A percentile compares a stretch with the other conserved stretches of the same genome.
Conservation (phyloP, 2,113 vertebrate genomes). For the Pholis gunnellus region DNA sequence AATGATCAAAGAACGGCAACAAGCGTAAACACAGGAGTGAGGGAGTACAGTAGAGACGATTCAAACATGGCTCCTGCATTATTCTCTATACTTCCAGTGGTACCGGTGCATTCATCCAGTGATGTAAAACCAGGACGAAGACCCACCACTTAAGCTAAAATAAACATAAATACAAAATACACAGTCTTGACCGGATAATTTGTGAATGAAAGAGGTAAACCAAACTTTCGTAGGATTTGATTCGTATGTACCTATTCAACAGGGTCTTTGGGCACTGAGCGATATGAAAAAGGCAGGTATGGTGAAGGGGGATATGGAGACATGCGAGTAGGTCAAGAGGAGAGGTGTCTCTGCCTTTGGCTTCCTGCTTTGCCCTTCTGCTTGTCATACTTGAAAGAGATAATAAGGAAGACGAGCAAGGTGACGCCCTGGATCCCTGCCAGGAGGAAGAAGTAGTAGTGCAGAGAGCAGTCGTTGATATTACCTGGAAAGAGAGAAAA, state of each 20-base stretch:
- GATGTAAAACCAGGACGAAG: slow-evolving; percentile 32
- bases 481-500: slow-evolving; percentile 85
- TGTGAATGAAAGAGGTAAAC: slow-evolving; percentile 6
- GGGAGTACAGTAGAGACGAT: slow-evolving; percentile 8
- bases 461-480: slow-evolving; percentile 92
- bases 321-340: slow-evolving; percentile 68
- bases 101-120: slow-evolving; percentile 13
- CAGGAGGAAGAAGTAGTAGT: slow-evolving; percentile 98
- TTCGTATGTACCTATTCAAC: slow-evolving; percentile 17
- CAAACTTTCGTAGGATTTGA: not conserved
- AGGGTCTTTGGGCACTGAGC: slow-evolving; percentile 39
- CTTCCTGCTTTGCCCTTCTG: slow-evolving; percentile 78
- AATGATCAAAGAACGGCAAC: slow-evolving; percentile 63
- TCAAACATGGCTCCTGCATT: slow-evolving; percentile 33
- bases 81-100: slow-evolving; percentile 12
- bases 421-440: slow-evolving; percentile 94
- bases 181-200: slow-evolving; percentile 4
- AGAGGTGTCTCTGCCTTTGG: slow-evolving; percentile 64
- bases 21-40: slow-evolving; percentile 8
- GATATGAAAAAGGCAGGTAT: slow-evolving; percentile 34
- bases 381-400: slow-evolving; percentile 92
- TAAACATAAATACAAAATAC: slow-evolving; percentile 58
- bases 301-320: slow-evolving; percentile 13
- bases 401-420: slow-evolving; percentile 92
- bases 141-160: slow-evolving; percentile 22